Evolutionary conservation across 2,113 vertebrate species (phyloP).

Genomic region (Odocoileus hemionus): DNA sequence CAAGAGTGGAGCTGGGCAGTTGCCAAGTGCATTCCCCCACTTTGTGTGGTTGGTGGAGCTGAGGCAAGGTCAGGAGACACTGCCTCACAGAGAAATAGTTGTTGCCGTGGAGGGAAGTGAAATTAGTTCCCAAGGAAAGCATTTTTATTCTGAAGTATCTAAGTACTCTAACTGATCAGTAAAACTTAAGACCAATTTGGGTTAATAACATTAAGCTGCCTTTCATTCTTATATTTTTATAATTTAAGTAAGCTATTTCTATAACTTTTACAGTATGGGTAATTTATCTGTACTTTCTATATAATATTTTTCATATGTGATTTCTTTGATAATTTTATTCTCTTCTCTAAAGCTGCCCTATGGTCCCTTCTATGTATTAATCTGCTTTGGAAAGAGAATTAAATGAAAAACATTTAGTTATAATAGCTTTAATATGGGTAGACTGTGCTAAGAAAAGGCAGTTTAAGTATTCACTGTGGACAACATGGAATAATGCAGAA

Average conservation of each 20-base stretch:
- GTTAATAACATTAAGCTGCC: background rate
- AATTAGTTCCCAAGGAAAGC: background rate
- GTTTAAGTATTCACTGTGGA: slow-evolving; percentile 42
- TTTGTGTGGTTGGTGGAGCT: background rate
- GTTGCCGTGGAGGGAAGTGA: background rate
- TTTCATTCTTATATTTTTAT: background rate
- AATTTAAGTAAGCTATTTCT: background rate
- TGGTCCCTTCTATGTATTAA: slow-evolving; percentile 30
- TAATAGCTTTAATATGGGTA: background rate
- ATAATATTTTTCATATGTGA: background rate
- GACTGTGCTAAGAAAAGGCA: slow-evolving; percentile 26
- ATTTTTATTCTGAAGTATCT: background rate
- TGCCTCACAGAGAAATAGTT: background rate
- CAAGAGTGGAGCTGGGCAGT: background rate
- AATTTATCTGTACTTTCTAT: background rate
- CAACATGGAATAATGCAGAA: slow-evolving; percentile 8
- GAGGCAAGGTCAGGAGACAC: background rate
- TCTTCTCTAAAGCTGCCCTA: background rate
- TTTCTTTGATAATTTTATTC: background rate
- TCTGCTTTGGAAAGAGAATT: slow-evolving; percentile 38
- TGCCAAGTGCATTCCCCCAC: background rate
- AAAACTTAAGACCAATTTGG: background rate
- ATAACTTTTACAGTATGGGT: background rate
- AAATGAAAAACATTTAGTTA: slow-evolving; percentile 14
- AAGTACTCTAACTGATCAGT: background rate